Conservation (phyloP, 2,113 vertebrate species). For the Podarcis muralis region DNA sequence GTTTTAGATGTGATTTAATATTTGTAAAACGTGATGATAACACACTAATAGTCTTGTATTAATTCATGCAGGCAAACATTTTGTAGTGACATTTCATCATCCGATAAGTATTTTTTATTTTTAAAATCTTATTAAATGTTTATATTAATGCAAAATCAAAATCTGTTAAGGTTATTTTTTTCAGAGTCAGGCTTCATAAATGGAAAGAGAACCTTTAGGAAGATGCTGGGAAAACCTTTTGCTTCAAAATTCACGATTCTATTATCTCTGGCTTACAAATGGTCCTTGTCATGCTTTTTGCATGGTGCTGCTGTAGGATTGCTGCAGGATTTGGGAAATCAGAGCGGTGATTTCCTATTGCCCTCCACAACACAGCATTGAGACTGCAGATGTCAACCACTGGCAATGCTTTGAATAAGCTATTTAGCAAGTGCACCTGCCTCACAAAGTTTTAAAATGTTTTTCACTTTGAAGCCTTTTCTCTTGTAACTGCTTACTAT, state of each 20-base stretch:
- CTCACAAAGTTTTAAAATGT: not conserved
- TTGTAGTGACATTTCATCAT: not conserved
- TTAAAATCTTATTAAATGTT: not conserved
- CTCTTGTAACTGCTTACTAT: not conserved
- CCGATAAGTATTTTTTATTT: not conserved
- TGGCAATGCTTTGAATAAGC: not conserved
- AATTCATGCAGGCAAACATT: not conserved
- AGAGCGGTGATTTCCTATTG: not conserved
- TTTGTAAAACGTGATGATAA: not conserved
- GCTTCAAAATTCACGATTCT: not conserved
- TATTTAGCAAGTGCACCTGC: not conserved
- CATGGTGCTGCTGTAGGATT: not conserved
- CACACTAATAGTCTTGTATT: not conserved
- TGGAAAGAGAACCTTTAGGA: not conserved
- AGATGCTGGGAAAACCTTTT: not conserved
- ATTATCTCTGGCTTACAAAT: not conserved
- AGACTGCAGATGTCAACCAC: not conserved
- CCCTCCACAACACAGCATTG: not conserved
- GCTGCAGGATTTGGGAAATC: not conserved
- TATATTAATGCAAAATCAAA: not conserved
- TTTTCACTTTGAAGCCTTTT: not conserved
- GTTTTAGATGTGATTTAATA: not conserved
- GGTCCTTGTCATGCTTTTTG: not conserved
- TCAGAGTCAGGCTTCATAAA: too few relatives aligned
- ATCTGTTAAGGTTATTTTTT: not conserved